These are phyloP conservation scores for Drosophila fulvimacula DNA, from an alignment of 2,888 invertebrate genomes.

Conservation along the genomic window DNA sequence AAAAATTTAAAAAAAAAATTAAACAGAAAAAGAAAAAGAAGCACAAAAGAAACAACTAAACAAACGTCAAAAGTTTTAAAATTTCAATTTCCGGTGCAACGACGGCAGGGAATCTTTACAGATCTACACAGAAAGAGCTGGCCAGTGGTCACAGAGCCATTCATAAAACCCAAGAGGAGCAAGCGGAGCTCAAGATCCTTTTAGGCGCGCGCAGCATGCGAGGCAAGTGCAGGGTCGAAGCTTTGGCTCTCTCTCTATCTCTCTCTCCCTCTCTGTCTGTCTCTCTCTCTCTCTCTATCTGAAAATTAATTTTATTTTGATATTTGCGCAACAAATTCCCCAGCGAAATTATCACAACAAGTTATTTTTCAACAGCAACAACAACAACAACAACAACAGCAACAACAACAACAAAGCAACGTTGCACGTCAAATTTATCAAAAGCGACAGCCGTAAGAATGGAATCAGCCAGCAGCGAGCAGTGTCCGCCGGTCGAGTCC, in stretches of 20 bases:
- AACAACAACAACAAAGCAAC: conserved; percentile 41
- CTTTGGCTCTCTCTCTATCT: background rate
- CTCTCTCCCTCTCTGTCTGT: background rate
- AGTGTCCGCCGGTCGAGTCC: conserved; percentile 7
- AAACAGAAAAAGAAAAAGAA: no score
- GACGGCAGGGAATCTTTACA: conserved; percentile 39
- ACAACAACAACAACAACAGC: conserved; percentile 4
- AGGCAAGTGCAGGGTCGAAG: conserved; percentile 37
- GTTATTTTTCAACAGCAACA: conserved; percentile 61
- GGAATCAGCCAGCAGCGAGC: conserved; percentile 37
- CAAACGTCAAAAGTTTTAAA: conserved; percentile 74
- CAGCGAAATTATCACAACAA: conserved; percentile 76
- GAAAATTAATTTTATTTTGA: conserved; percentile 80
- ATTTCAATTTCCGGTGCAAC: conserved; percentile 77
- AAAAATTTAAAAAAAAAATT: no score
- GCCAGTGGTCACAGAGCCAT: conserved; percentile 38
- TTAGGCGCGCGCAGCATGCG: conserved; percentile 19
- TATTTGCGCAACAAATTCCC: conserved; percentile 74
- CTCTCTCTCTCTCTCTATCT: background rate
- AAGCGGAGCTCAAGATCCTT: conserved; percentile 40
- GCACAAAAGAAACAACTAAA: conserved; percentile 49
- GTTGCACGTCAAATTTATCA: conserved; percentile 72
- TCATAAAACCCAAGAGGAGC: conserved; percentile 47
- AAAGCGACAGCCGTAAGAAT: conserved; percentile 73
- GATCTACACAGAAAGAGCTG: conserved; percentile 24